A percentile compares a stretch with the other conserved stretches of the same genome.
Evolutionary conservation across 2,888 invertebrate species (phyloP).

Genomic region (Andrena flavipes): DNA sequence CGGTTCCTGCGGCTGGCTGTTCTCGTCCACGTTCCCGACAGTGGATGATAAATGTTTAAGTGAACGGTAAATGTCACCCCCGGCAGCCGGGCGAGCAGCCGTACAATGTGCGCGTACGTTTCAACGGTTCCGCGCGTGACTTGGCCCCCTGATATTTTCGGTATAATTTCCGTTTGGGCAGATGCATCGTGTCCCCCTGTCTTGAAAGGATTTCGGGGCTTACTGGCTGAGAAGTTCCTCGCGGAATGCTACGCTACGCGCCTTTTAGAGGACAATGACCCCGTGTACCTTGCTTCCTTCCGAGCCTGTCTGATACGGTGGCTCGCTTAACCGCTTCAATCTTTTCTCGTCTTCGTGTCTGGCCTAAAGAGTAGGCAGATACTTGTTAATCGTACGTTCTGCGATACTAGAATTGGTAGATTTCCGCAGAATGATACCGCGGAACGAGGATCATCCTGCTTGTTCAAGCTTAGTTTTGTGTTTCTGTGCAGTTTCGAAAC

Average conservation of each 20-base stretch:
- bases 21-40: constrained; percentile 3
- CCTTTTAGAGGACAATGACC: constrained; percentile 73
- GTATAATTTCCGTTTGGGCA: background rate
- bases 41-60: constrained; percentile 37
- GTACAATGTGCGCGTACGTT: background rate
- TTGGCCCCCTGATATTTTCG: no score
- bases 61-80: constrained; percentile 50
- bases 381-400: background rate
- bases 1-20: constrained; percentile 6
- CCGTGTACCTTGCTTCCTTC: constrained; percentile 63
- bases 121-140: constrained; percentile 11
- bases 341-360: background rate
- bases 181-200: background rate
- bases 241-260: constrained; percentile 61
- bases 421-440: background rate
- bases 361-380: background rate
- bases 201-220: constrained; percentile 19
- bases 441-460: background rate
- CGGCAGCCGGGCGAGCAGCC: background rate
- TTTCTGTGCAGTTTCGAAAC: background rate
- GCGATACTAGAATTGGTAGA: background rate
- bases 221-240: constrained; percentile 12
- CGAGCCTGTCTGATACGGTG: constrained; percentile 54
- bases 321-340: constrained; percentile 19
- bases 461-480: background rate